Percentiles rank a stretch among this genome's conserved stretches.
phyloP scores from a whole-genome alignment of 2,888 invertebrate species.

The Cyclophora punctaria region DNA sequence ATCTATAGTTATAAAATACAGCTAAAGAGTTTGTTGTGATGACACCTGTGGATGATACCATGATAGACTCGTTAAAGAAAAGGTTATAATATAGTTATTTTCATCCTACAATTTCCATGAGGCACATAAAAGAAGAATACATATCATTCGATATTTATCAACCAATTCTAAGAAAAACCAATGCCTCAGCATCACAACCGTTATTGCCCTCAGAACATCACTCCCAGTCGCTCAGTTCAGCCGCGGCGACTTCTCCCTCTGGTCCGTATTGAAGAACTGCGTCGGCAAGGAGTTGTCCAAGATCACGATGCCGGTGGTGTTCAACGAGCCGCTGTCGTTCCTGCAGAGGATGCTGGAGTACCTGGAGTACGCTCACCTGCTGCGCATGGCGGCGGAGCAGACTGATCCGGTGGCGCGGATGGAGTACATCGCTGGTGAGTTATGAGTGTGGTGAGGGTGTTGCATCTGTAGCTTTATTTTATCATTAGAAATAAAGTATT shows the following conservation, averaged over 20 bases:
- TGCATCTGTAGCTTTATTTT: too few relatives aligned
- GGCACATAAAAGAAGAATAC: too few relatives aligned
- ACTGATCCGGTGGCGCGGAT: slow-evolving; percentile 87
- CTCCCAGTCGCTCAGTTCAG: slow-evolving; percentile 84
- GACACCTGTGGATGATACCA: too few relatives aligned
- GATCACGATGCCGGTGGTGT: slow-evolving; percentile 97
- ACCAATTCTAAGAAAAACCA: too few relatives aligned
- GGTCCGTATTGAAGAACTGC: slow-evolving; percentile 93
- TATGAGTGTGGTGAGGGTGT: too few relatives aligned
- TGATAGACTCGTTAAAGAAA: too few relatives aligned
- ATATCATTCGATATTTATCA: too few relatives aligned
- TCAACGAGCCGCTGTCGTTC: slow-evolving; percentile 97
- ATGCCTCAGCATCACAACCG: neutral
- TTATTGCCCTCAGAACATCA: slow-evolving; percentile 70
- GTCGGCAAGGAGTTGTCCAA: slow-evolving; percentile 95
- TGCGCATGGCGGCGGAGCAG: slow-evolving; percentile 85
- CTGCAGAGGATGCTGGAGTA: slow-evolving; percentile 96
- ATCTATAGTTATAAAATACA: too few relatives aligned
- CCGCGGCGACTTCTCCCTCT: slow-evolving; percentile 88
- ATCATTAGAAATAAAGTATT: too few relatives aligned
- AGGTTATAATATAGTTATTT: too few relatives aligned
- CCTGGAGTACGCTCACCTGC: slow-evolving; percentile 87
- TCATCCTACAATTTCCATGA: too few relatives aligned
- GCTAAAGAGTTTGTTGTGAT: too few relatives aligned
- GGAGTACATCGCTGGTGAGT: slow-evolving; percentile 80